phyloP scores from a whole-genome alignment of 2,888 invertebrate species.

The Coenonympha arcania region DNA sequence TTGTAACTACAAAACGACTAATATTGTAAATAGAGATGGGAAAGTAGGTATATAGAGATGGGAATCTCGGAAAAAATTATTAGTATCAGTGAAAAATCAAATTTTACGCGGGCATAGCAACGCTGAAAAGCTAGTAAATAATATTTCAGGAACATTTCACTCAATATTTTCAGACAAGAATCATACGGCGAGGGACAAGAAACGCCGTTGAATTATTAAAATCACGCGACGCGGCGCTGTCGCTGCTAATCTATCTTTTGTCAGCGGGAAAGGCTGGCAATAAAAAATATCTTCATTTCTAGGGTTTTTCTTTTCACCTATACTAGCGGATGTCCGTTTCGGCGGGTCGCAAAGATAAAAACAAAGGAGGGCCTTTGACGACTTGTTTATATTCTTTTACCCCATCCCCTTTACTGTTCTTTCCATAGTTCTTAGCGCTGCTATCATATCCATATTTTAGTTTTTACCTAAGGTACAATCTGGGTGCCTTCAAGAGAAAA shows the following conservation, averaged over 20 bases:
- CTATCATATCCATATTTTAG: too few relatives aligned
- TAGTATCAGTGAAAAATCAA: too few relatives aligned
- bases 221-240: slow-evolving; percentile 40
- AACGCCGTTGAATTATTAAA: slow-evolving; percentile 49
- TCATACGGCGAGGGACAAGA: slow-evolving; percentile 30
- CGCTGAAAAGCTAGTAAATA: too few relatives aligned
- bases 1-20: not conserved
- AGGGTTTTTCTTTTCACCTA: slow-evolving; percentile 17
- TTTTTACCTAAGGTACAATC: too few relatives aligned
- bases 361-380: not conserved
- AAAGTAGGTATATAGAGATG: too few relatives aligned
- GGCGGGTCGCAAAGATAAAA: not conserved
- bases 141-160: slow-evolving; percentile 17
- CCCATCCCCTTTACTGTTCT: too few relatives aligned
- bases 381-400: too few relatives aligned
- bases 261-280: slow-evolving; percentile 34
- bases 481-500: too few relatives aligned
- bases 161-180: slow-evolving; percentile 34
- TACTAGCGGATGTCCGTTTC: slow-evolving; percentile 1
- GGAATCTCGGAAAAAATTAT: too few relatives aligned
- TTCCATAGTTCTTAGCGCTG: too few relatives aligned
- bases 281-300: slow-evolving; percentile 27
- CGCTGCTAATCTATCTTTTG: slow-evolving; percentile 54
- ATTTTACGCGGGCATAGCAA: too few relatives aligned
- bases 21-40: too few relatives aligned